A percentile compares a stretch with the other conserved stretches of the same genome.
phyloP scores from a whole-genome alignment of 2,888 invertebrate genomes.

The Hoplodrina blanda region DNA sequence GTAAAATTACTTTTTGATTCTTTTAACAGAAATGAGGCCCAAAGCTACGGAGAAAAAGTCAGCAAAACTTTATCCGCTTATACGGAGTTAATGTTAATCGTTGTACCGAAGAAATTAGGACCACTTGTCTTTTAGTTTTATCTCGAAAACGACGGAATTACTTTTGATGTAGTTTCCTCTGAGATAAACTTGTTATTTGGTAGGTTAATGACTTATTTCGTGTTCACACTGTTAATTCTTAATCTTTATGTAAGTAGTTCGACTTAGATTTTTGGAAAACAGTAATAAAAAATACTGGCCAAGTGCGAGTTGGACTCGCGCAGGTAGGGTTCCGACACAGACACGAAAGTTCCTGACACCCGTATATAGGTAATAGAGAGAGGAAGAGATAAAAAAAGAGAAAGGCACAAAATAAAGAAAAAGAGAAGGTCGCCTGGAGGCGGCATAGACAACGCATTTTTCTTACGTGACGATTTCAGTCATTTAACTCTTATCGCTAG shows the following conservation, averaged over 20 bases:
- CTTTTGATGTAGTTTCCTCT: conserved; percentile 30
- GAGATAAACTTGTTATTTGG: conserved; percentile 38
- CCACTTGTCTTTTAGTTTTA: conserved; percentile 43
- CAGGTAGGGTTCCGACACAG: too few relatives aligned
- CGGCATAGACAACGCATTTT: too few relatives aligned
- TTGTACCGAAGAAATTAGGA: conserved; percentile 47
- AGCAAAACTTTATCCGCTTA: conserved; percentile 47
- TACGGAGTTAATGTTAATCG: conserved; percentile 50
- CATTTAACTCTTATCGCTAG: too few relatives aligned
- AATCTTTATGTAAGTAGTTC: background rate
- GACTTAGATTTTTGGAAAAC: background rate
- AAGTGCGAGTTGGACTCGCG: too few relatives aligned
- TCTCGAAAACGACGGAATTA: conserved; percentile 42
- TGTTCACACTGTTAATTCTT: conserved; percentile 15
- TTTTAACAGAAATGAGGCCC: conserved; percentile 39
- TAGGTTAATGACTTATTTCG: conserved; percentile 24
- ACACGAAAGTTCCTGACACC: too few relatives aligned
- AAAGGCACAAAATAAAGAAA: too few relatives aligned
- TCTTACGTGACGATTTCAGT: too few relatives aligned
- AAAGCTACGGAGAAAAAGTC: conserved; percentile 36
- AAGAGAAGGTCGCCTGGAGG: too few relatives aligned
- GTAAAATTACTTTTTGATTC: conserved; percentile 59
- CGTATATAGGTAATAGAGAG: too few relatives aligned
- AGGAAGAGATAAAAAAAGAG: too few relatives aligned
- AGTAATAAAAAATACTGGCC: too few relatives aligned